These are phyloP conservation scores for Drosophila putrida DNA, from an alignment of 2,888 invertebrate genomes.

Conservation along the genomic window DNA sequence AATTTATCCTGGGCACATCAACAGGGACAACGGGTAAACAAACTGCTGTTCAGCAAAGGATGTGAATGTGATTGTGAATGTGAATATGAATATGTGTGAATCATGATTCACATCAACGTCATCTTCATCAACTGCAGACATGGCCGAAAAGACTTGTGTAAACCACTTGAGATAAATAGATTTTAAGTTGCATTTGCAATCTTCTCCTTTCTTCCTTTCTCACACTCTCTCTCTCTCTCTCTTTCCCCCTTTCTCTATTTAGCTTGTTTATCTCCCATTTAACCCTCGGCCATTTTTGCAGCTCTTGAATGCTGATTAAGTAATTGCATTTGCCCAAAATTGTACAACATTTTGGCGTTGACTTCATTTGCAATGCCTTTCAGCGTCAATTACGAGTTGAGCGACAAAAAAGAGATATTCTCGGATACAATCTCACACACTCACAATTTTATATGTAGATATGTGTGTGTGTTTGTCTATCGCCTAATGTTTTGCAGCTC, in stretches of 20 bases:
- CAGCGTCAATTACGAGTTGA: slow-evolving; percentile 71
- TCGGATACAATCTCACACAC: background rate
- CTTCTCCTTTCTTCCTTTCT: background rate
- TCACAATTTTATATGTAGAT: slow-evolving; percentile 28
- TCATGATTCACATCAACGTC: slow-evolving; percentile 11
- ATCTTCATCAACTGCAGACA: slow-evolving; percentile 32
- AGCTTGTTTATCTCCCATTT: slow-evolving; percentile 28
- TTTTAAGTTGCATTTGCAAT: slow-evolving; percentile 57
- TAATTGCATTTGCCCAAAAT: slow-evolving; percentile 76
- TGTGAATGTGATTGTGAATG: slow-evolving; percentile 8
- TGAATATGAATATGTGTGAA: slow-evolving; percentile 7
- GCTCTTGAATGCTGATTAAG: slow-evolving; percentile 73
- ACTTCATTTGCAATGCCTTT: slow-evolving; percentile 76
- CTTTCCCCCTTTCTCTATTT: background rate
- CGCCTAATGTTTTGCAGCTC: slow-evolving; percentile 70
- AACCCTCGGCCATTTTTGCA: slow-evolving; percentile 40
- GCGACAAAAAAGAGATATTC: slow-evolving; percentile 48
- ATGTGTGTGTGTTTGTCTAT: slow-evolving; percentile 30
- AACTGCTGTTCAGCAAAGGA: slow-evolving; percentile 19
- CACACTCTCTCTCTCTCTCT: slow-evolving; percentile 1
- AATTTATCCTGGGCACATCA: slow-evolving; percentile 51
- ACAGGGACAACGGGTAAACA: slow-evolving; percentile 50
- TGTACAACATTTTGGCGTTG: slow-evolving; percentile 77
- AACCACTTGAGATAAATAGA: slow-evolving; percentile 75
- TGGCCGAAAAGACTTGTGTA: slow-evolving; percentile 53